These are phyloP conservation scores for Caenorhabditis afra DNA, from an alignment of 2,888 invertebrate genomes.

Conservation along the genomic window DNA sequence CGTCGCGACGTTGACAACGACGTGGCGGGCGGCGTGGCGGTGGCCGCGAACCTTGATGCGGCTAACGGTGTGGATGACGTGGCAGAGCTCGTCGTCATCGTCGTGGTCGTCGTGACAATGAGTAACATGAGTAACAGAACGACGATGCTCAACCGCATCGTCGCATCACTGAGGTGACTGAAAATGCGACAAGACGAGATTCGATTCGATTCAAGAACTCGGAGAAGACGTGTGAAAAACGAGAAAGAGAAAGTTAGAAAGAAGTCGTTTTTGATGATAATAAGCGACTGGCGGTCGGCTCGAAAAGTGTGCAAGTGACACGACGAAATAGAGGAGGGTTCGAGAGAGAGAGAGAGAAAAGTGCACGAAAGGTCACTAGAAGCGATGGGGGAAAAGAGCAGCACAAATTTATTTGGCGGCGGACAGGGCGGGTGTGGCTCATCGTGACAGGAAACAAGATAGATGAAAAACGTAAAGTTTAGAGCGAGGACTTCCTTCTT, in stretches of 20 bases:
- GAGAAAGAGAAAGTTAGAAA: not conserved
- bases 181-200: not conserved
- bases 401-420: no score
- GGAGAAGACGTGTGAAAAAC: not conserved
- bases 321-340: not conserved
- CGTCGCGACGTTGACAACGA: conserved; percentile 4
- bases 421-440: not conserved
- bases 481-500: no score
- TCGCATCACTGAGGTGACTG: conserved; percentile 7
- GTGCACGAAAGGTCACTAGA: conserved; percentile 6
- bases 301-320: conserved; percentile 17
- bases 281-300: not conserved
- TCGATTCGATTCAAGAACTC: not conserved
- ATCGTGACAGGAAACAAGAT: not conserved
- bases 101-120: no score
- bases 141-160: conserved; percentile 17
- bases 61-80: conserved; percentile 5
- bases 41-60: not conserved
- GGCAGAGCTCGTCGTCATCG: not conserved
- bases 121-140: not conserved
- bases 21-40: not conserved
- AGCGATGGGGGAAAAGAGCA: not conserved
- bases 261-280: conserved; percentile 1
- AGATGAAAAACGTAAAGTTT: not conserved
- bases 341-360: conserved; percentile 15